phyloP scores from a whole-genome alignment of 2,113 vertebrate genomes.

The Pseudorasbora parva region DNA sequence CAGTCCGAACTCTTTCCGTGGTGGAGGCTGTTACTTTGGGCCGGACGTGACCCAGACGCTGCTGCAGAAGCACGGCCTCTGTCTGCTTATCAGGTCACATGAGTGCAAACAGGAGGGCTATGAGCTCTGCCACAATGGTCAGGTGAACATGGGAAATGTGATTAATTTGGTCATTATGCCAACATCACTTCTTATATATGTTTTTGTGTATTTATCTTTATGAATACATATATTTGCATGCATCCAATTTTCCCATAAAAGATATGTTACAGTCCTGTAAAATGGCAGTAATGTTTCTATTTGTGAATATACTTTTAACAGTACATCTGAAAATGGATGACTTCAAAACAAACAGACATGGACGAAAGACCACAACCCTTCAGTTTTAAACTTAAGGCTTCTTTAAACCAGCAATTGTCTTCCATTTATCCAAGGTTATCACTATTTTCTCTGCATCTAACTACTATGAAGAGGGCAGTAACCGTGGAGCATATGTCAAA shows the following conservation, averaged over 20 bases:
- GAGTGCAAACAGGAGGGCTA: conserved; percentile 96
- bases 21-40: conserved; percentile 95
- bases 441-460: conserved; percentile 98
- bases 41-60: conserved; percentile 86
- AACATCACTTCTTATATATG: not conserved
- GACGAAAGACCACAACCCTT: not conserved
- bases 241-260: not conserved
- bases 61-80: conserved; percentile 82
- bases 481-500: conserved; percentile 92
- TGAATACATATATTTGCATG: too few relatives aligned
- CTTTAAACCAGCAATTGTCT: not conserved
- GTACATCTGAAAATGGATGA: too few relatives aligned
- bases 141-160: conserved; percentile 73
- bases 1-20: conserved; percentile 85
- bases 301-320: too few relatives aligned
- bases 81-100: conserved; percentile 92
- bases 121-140: conserved; percentile 88
- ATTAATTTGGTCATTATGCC: not conserved
- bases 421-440: conserved; percentile 80
- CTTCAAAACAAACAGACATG: not conserved
- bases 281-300: not conserved
- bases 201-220: too few relatives aligned
- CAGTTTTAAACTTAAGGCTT: not conserved
- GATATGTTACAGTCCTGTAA: not conserved
- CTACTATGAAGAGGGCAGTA: conserved; percentile 96